Evolutionary conservation across 2,797 vertebrate genomes (phyloP), one percentile per base, ranked within the genome.

Genomic region (Pampus argenteus): DNA sequence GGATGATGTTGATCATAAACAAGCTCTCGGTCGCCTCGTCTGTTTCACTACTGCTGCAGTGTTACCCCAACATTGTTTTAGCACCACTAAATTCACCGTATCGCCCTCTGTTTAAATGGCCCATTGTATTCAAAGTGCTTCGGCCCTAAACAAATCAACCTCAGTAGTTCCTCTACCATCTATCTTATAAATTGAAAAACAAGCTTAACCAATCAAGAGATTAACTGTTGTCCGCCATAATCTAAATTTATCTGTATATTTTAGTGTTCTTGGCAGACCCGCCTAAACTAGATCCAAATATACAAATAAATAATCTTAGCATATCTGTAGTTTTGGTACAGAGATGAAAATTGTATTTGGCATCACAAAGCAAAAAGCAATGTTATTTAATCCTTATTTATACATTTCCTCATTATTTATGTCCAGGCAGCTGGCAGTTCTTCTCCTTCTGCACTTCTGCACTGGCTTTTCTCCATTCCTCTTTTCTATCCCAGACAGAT

Each of bases 401-500:
- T 76, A 26, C 29, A 25, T 55, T 52, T 36, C 9, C 61, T 71
- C 38, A 77, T 81, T 82, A 75, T 85, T 85, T 71, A 71, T 36
- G 34, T 80, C 29, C 17, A 49, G 62, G 73, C 61, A 85, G 56
- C 42, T 15, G 54, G 18, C 28, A 51, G 3, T 42, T 66, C 42
- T 45, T 66, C 60, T 70, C 18, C 56, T 28, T 52, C 57, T n/a
- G 40, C 28, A 6, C 55, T 28, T 52, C 57, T 22, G 34, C 28
- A 6, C 61, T 71, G 73, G 66, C 66, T 72, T 78, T 22, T 23
- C 4, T 80, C 66, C 51, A 61, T 58, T 65, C 18, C 20, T 14
- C 5, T 70, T 78, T 66, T 71, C 48, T n/a, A 71, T 25, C 13
- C 59, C 78, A 84, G 79, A 83, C 71, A 64, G 75, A 79, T 80